These are phyloP conservation scores for Peucedramus taeniatus DNA, from an alignment of 2,113 vertebrate genomes.

Conservation along the genomic window DNA sequence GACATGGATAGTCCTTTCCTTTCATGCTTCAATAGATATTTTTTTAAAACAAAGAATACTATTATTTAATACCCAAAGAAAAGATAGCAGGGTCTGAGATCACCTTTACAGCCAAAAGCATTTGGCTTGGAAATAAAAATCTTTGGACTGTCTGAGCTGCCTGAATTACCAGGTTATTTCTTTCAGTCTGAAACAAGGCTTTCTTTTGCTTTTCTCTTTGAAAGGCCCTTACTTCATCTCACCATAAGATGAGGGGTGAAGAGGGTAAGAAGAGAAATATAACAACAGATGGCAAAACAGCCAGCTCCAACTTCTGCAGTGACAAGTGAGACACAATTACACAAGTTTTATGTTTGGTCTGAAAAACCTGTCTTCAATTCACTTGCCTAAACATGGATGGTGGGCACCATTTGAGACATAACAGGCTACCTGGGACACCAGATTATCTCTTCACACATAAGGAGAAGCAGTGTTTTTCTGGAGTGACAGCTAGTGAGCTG, in stretches of 20 bases:
- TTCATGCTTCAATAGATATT: not conserved
- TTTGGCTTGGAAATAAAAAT: not conserved
- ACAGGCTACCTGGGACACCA: not conserved
- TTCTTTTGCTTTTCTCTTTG: not conserved
- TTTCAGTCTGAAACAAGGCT: not conserved
- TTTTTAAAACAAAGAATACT: not conserved
- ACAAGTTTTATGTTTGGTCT: fast-evolving
- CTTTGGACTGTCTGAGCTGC: not conserved
- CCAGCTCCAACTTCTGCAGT: not conserved
- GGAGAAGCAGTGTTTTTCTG: not conserved
- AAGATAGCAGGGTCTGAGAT: not conserved
- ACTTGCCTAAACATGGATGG: not conserved
- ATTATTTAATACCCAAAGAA: not conserved
- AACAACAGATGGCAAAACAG: not conserved
- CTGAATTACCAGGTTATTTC: not conserved
- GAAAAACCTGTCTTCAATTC: not conserved
- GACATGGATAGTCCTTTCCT: not conserved
- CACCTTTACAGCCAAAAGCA: not conserved
- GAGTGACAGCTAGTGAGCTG: not conserved
- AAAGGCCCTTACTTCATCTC: not conserved
- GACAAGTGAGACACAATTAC: not conserved
- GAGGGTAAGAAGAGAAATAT: not conserved
- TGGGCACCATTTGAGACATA: not conserved
- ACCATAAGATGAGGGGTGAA: not conserved
- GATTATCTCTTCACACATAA: not conserved